Percentiles rank a stretch among this genome's conserved stretches.
Evolutionary conservation across 2,113 vertebrate genomes (phyloP).

Genomic region (Rhinoderma darwinii): DNA sequence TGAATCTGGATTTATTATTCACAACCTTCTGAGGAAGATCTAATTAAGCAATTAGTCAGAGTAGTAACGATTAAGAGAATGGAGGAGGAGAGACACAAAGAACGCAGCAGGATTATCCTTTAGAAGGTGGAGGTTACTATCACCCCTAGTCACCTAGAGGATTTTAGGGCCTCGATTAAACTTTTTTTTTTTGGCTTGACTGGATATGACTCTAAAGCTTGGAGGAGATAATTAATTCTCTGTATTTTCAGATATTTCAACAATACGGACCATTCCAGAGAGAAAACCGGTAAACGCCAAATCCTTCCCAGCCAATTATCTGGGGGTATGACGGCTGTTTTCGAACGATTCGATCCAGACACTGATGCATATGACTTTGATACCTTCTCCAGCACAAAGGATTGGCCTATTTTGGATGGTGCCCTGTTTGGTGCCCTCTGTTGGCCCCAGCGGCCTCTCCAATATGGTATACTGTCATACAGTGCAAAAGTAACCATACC

Average conservation of each 20-base stretch:
- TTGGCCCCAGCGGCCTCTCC: no score
- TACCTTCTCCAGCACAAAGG: background rate
- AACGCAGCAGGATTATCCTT: background rate
- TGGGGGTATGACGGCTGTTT: no score
- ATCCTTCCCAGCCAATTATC: no score
- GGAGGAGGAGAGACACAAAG: background rate
- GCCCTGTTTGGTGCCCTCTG: no score
- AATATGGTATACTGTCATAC: no score
- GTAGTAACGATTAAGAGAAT: background rate
- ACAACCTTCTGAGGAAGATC: slow-evolving; percentile 8
- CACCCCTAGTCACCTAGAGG: background rate
- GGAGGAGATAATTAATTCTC: no score
- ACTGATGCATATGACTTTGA: background rate
- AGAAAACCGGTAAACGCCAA: no score
- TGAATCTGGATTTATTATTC: slow-evolving; percentile 2
- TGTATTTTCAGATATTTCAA: no score
- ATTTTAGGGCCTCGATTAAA: background rate
- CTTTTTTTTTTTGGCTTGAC: background rate
- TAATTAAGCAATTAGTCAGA: slow-evolving; percentile 23
- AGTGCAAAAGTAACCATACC: no score
- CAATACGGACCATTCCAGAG: no score
- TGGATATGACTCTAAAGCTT: background rate
- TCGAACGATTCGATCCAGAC: no score
- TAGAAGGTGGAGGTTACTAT: background rate
- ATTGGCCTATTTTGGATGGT: no score